Conservation (phyloP, 92 coral and sea anemone genomes). For the Meandrina meandrites region DNA sequence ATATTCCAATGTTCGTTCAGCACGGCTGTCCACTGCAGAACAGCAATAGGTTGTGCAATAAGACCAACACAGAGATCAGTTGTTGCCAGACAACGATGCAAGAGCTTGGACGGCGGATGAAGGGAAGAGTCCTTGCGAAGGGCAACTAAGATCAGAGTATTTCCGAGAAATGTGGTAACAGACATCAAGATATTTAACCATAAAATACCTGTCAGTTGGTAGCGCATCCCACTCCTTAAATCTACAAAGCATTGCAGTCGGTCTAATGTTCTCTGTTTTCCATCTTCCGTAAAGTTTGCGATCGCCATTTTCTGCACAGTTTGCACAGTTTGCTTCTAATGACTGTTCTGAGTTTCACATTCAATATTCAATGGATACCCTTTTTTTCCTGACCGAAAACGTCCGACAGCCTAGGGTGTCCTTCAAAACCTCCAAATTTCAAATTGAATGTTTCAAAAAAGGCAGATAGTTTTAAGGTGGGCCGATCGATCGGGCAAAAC, state of each 20-base stretch:
- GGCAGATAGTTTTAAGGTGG: too few relatives aligned
- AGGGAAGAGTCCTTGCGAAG: background rate
- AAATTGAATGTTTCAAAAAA: too few relatives aligned
- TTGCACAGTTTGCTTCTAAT: too few relatives aligned
- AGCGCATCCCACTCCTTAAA: background rate
- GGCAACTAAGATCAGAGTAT: background rate
- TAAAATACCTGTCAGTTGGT: background rate
- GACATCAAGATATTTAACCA: too few relatives aligned
- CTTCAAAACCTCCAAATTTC: too few relatives aligned
- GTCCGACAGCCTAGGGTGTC: too few relatives aligned
- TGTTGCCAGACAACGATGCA: background rate
- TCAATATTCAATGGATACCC: too few relatives aligned
- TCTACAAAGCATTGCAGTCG: background rate
- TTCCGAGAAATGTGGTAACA: background rate
- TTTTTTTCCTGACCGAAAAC: too few relatives aligned
- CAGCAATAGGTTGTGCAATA: slow-evolving; percentile 22
- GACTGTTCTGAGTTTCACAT: too few relatives aligned
- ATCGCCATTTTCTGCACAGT: background rate
- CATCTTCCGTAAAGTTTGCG: background rate
- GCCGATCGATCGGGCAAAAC: too few relatives aligned
- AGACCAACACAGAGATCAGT: slow-evolving; percentile 16
- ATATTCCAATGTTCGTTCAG: slow-evolving; percentile 10
- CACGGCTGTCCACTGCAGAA: slow-evolving; percentile 8
- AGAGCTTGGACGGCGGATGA: slow-evolving; percentile 14
- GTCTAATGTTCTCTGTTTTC: background rate